Base-by-base conservation (phyloP, 2,797 vertebrate species). In the Pangasius djambal region DNA sequence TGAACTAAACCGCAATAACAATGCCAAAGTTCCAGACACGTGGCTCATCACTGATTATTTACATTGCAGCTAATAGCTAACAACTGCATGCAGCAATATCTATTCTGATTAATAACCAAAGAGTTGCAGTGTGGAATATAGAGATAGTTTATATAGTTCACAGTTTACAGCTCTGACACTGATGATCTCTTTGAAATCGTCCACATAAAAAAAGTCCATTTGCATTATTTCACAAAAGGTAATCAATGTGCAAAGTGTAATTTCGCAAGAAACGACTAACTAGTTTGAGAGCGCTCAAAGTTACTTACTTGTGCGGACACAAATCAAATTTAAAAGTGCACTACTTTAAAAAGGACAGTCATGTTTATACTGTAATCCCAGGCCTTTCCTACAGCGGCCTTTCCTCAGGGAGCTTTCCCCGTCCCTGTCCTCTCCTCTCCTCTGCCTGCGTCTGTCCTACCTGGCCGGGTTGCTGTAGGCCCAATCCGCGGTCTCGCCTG, bases 401-500 rank as follows among this genome's bases (percentile, higher is more conserved):
- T 97, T 97, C 95, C 96, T 95, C 93, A 0, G 2, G 3, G 25
- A 75, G 70, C 70, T 61, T n/a, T 59, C 25, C 70, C 85, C 13
- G 85, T 61, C 16, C 9, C 70, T 18, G 52, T 63, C 10, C 10
- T 31, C 28, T 22, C 13, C 28, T 15, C 37, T n/a, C 59, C 15
- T 25, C 55, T 40, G 20, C 95, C 92, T 92, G 95, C 89, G 92
- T 94, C 93, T 93, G 93, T 91, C 94, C 95, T 97, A 99, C 98
- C 98, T 99, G 93, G 97, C 95, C 78, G 96, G 94, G 92, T 95
- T 94, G 91, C 97, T 95, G 94, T 96, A 96, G 95, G 97, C 95
- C 96, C 97, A 97, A 89, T 96, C 95, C 93, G 92, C 96, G 97
- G 96, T 96, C 97, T 98, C 97, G 93, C 96, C 95, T 95, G 96